These are phyloP conservation scores for Catostomus latipinnis DNA, from an alignment of 2,797 vertebrate species.

Conservation along the genomic window DNA sequence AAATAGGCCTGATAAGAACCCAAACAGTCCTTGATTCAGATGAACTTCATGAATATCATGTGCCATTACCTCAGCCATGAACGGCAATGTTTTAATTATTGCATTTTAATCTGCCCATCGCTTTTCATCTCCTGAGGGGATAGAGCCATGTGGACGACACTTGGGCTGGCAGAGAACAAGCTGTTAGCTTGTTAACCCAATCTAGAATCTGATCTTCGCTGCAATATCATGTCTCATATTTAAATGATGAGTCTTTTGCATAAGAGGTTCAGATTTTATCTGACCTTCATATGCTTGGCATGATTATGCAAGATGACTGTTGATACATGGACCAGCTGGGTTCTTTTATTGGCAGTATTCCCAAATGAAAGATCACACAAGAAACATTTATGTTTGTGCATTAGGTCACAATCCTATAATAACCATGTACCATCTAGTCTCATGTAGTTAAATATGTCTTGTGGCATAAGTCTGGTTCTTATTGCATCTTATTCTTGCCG, in stretches of 20 bases:
- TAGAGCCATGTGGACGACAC: constrained; percentile 14
- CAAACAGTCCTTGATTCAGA: neutral
- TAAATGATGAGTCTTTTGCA: constrained; percentile 25
- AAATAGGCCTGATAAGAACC: neutral
- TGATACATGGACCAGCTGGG: neutral
- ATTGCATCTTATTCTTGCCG: no score
- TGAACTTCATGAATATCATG: constrained; percentile 4
- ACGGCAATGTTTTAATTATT: constrained; percentile 16
- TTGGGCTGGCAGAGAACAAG: constrained; percentile 18
- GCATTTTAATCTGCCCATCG: neutral
- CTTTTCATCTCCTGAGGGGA: neutral
- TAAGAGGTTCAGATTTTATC: constrained; percentile 8
- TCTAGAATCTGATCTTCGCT: neutral
- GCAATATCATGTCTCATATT: constrained; percentile 20
- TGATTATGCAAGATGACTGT: neutral
- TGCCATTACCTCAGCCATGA: constrained; percentile 18
- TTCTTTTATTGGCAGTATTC: neutral
- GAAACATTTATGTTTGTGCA: no score
- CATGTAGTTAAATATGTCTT: no score
- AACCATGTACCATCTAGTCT: no score
- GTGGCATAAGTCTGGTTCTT: no score
- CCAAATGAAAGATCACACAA: neutral
- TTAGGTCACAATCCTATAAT: neutral
- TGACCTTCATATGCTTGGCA: constrained; percentile 8
- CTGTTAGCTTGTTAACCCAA: constrained; percentile 33